Percentiles rank a stretch among this genome's conserved stretches.
These are phyloP conservation scores for Omphaloscelis lunosa DNA, from an alignment of 2,888 invertebrate species.

Conservation along the genomic window DNA sequence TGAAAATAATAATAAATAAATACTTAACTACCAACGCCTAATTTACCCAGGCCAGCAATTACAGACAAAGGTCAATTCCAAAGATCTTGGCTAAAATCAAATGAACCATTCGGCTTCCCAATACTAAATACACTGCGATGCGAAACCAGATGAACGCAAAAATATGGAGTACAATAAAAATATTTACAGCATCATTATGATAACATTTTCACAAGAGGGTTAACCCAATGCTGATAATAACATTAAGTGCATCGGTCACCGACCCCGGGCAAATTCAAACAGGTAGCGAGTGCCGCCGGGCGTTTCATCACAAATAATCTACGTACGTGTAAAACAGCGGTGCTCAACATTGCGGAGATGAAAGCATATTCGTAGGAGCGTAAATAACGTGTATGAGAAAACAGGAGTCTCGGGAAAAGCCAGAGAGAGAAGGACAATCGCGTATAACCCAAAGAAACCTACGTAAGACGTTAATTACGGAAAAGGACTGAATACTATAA, in stretches of 20 bases:
- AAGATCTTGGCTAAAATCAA: constrained; percentile 18
- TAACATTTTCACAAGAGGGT: constrained; percentile 40
- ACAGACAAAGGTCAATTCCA: constrained; percentile 9
- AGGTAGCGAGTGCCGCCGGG: constrained; percentile 58
- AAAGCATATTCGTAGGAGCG: constrained; percentile 16
- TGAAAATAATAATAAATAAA: background rate
- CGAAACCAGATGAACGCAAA: constrained; percentile 5
- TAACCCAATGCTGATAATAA: constrained; percentile 55
- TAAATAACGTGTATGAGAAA: constrained; percentile 7
- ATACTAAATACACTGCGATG: constrained; percentile 15
- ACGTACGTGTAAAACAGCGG: constrained; percentile 46
- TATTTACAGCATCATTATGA: constrained; percentile 45
- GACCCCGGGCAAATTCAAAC: constrained; percentile 59
- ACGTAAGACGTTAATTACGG: background rate
- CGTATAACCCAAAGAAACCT: constrained; percentile 3
- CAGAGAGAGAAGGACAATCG: background rate
- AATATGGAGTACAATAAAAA: constrained; percentile 9
- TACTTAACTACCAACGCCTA: background rate
- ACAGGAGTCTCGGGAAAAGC: background rate
- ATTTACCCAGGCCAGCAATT: background rate
- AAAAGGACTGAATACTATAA: background rate
- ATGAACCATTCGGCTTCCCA: background rate
- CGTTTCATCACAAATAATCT: constrained; percentile 64
- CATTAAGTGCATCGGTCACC: constrained; percentile 61
- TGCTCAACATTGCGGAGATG: constrained; percentile 32